Evolutionary conservation across 2,888 invertebrate species (phyloP), one percentile per base, ranked within the genome.

Genomic region (Stratiomys singularior): DNA sequence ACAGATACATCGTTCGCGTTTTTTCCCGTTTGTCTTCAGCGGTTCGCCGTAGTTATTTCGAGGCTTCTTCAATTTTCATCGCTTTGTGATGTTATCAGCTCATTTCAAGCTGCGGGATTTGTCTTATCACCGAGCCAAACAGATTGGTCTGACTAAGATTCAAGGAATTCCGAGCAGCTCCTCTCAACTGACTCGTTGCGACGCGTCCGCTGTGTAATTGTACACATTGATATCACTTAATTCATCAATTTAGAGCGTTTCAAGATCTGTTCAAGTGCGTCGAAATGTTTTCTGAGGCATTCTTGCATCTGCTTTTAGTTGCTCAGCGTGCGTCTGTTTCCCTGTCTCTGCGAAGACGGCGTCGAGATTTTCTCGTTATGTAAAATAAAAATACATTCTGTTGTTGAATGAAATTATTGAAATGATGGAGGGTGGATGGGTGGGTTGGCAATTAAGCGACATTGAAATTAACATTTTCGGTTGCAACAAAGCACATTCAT

Each of bases 341-440:
- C 46, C 37, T 69, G 46, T 47, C 44, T 1, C 13, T 47, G 69
- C 69, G 69, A 46, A 25, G 69, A 46, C 69, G 69, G 28, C 30
- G 47, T 69, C 46, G 69, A 69, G 23, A 69, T 47, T 69, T 47
- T 69, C 47, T 46, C 13, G 23, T 69, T 69, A 47, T 69, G 69
- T 69, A 47, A 69, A 69, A 69, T 52, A 4, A 52, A 52, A 18
- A 52, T 13, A 52, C 15, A n/a, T 52, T 52, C 52, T 9, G 37
- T 37, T 9, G 37, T 37, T 37, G 37, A 9, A 37, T 37, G 37
- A 5, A 37, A 3, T 9, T 15, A 15, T 52, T 13, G 7, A 3
- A 13, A 52, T 52, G 52, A 52, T 18, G 15, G n/a, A 52, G 52
- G n/a, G 52, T 52, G 52, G 52, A 52, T 52, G 52, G 52, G 52